Evolutionary conservation across 2,888 invertebrate genomes (phyloP).

Genomic region (Eupithecia pulchellata): DNA sequence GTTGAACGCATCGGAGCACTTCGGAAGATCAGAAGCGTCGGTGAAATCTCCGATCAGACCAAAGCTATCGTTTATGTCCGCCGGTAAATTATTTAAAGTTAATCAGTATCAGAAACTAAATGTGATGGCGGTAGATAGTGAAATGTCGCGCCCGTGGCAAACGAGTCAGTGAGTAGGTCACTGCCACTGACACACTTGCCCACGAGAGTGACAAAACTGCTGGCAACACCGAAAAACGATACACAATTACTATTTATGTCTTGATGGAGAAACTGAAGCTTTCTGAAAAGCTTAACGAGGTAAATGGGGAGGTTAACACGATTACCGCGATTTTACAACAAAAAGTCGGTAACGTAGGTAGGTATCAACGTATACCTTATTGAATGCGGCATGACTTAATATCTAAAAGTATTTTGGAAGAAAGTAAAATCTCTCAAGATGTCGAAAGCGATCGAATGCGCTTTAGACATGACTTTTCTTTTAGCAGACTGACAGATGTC

Average conservation of each 20-base stretch:
- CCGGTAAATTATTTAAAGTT: slow-evolving; percentile 21
- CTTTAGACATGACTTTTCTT: neutral
- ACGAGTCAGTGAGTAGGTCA: slow-evolving; percentile 72
- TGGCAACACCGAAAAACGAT: slow-evolving; percentile 62
- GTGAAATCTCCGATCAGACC: neutral
- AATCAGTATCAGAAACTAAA: slow-evolving; percentile 49
- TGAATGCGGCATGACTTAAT: neutral
- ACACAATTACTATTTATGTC: slow-evolving; percentile 47
- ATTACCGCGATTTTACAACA: slow-evolving; percentile 22
- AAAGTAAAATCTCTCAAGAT: neutral
- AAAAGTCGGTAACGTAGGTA: slow-evolving; percentile 5
- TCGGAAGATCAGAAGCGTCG: neutral
- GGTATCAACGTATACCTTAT: neutral
- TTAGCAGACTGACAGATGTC: too few species aligned
- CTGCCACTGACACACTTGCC: slow-evolving; percentile 73
- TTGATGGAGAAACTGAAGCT: slow-evolving; percentile 40
- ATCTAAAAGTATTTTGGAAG: neutral
- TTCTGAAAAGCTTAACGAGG: slow-evolving; percentile 31
- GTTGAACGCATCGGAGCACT: neutral
- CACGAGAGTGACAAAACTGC: slow-evolving; percentile 68
- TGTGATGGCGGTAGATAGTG: slow-evolving; percentile 66
- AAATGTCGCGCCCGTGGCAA: slow-evolving; percentile 65
- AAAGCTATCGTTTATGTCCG: neutral
- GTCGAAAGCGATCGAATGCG: neutral
- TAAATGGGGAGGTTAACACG: slow-evolving; percentile 21